Base-by-base conservation (phyloP, 2,888 invertebrate genomes). In the Epiblema foenella region DNA sequence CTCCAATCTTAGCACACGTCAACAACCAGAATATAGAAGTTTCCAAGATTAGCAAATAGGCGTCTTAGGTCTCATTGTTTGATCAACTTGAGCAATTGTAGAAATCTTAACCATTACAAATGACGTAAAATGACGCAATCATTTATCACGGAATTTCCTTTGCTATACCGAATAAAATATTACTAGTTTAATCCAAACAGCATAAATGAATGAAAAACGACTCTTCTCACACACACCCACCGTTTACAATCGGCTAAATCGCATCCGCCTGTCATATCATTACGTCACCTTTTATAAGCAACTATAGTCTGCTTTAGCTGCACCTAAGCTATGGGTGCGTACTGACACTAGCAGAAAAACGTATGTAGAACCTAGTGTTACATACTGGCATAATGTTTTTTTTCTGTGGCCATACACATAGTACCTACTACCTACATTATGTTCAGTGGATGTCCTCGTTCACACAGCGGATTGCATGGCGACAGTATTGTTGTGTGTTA, bases 251-350 rank as follows among this genome's bases (percentile, higher is more conserved):
- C 42, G 56, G 18, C 46, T 46, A 52, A 62, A 56, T 57, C 39
- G 39, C 68, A 65, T 59, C 63, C 49, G 68, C 17, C 42, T 29
- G 52, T 68, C 62, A 59, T 63, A 63, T 29, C 64, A 70, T 74
- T 72, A 73, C 75, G 72, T 77, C 75, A 75, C 58, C 63, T 56
- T 59, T 49, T 58, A 54, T 39, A 59, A 62, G 66, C 52, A 68
- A 75, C 74, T 64, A 73, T 70, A 63, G 75, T 75, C 67, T 63
- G 59, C 71, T 17, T 42, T 51, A 60, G 39, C 60, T 64, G 64
- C 52, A 39, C 64, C 64, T 64, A 37, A 39, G 52, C 64, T 64
- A 64, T 64, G 64, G 64, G 39, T 54, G 37, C 17, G 64, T 52
- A 29, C 60, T 49, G 11, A 15, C 7, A 11, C 18, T 2, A 39